Evolutionary conservation across 2,113 vertebrate genomes (phyloP), one percentile per base, ranked within the genome.

Genomic region (Nicator chloris): DNA sequence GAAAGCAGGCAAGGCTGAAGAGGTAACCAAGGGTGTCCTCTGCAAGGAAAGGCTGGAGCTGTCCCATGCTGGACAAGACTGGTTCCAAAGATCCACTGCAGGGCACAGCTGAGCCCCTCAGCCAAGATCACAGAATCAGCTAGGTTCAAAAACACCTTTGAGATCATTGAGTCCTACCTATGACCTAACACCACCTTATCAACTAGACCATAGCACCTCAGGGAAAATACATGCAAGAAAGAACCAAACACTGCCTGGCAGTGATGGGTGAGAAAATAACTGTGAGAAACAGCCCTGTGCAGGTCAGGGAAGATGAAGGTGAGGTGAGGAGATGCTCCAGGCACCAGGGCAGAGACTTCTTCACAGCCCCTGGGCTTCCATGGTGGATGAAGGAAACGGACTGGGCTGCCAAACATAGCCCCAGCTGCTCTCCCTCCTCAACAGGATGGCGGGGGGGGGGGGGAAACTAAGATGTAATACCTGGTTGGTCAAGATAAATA

Each of bases 211-310:
- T 5, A 11, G 71, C 10, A 17, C 10, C 42, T 35, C 42, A 60
- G 63, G 11, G 35, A 39, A 85, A 73, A 81, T 0, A 0, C 3
- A 15, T 0, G 1, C 15, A 73, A 73, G 39, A 40, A 81, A 73
- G 30, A 13, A 24, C 7, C 45, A 73, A 85, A 69, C 4, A 10
- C 18, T 33, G 28, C 31, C 28, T 40, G 44, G 28, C 22, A 80
- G 57, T 7, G 18, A 57, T 21, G 4, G 6, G 8, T 27, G 16
- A 39, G 28, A 31, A 50, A 75, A 64, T 4, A 27, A 37, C 7
- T 20, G 24, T 27, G 37, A 65, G 30, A 69, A 85, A 65, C 30
- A 82, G 35, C 16, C 16, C 21, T 75, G 8, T 0, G 27, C 23
- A 17, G 0, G 13, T n/a, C 57, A 59, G 12, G 60, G 59, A 73